Evolutionary conservation across 2,797 vertebrate genomes (phyloP).

Genomic region (Huso huso): DNA sequence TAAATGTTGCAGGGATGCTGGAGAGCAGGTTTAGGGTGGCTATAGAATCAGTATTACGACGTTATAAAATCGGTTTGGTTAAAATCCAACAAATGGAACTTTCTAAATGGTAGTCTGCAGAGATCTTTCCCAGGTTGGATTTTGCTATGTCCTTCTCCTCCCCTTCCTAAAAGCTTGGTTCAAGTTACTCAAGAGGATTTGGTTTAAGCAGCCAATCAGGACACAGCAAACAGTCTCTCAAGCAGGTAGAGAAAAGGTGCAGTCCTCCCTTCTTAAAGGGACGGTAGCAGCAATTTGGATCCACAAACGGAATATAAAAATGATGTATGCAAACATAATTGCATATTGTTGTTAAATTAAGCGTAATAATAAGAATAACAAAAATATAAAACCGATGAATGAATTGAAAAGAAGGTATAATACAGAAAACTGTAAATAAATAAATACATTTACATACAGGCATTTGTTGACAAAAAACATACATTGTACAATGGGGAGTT

Average conservation of each 20-base stretch:
- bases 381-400: too few species aligned
- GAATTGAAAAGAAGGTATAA: too few species aligned
- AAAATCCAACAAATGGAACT: conserved; percentile 10
- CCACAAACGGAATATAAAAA: too few species aligned
- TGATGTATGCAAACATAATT: too few species aligned
- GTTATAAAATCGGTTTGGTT: neutral
- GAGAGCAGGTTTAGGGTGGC: neutral
- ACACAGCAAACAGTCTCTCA: conserved; percentile 48
- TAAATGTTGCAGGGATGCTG: too few species aligned
- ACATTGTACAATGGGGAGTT: too few species aligned
- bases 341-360: too few species aligned
- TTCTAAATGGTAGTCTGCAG: conserved; percentile 21
- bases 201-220: conserved; percentile 60
- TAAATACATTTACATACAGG: too few species aligned
- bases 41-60: neutral
- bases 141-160: conserved; percentile 23
- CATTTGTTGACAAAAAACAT: too few species aligned
- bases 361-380: too few species aligned
- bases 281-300: conserved; percentile 24
- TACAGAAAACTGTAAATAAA: too few species aligned
- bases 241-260: conserved; percentile 65
- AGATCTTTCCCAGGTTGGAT: conserved; percentile 26
- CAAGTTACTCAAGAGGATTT: conserved; percentile 64
- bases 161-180: conserved; percentile 45
- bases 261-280: conserved; percentile 55